Conservation (phyloP, 2,888 invertebrate species). For the Petrolisthes cinctipes region DNA sequence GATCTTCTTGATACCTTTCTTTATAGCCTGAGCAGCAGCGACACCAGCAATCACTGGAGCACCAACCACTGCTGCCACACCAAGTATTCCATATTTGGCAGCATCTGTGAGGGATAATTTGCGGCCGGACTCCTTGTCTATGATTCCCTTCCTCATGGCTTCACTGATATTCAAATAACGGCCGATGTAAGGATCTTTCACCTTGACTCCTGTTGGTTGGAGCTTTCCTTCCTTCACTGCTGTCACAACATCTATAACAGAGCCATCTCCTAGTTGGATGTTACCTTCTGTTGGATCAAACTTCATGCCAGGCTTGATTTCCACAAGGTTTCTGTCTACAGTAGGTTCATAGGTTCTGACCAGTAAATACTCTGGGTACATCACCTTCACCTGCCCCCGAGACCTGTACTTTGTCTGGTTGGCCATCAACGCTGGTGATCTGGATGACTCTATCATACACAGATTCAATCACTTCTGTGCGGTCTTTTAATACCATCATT, state of each 20-base stretch:
- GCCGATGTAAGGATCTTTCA: constrained; percentile 80
- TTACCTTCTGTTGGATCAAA: constrained; percentile 83
- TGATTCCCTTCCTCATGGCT: constrained; percentile 81
- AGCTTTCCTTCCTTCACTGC: constrained; percentile 84
- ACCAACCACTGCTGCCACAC: constrained; percentile 81
- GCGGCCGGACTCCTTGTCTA: constrained; percentile 80
- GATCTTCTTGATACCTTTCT: constrained; percentile 61
- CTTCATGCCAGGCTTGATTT: constrained; percentile 80
- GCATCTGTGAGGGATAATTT: constrained; percentile 81
- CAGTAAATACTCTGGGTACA: constrained; percentile 72
- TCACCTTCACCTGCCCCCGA: constrained; percentile 71
- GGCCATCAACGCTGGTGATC: constrained; percentile 80
- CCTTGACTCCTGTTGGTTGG: constrained; percentile 77
- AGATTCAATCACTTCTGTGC: too few relatives aligned
- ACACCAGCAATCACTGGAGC: constrained; percentile 75
- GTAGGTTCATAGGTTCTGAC: constrained; percentile 73
- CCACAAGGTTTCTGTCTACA: too few relatives aligned
- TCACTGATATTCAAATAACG: constrained; percentile 79
- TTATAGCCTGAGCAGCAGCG: constrained; percentile 58
- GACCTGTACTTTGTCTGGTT: constrained; percentile 81
- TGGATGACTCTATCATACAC: too few relatives aligned
- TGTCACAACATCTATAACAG: constrained; percentile 75
- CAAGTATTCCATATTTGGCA: constrained; percentile 75
- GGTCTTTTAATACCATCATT: too few relatives aligned
- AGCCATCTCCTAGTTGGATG: constrained; percentile 67